phyloP scores from a whole-genome alignment of 37 sponge, comb jelly and placozoan species.

The Chondrosia reniformis region DNA sequence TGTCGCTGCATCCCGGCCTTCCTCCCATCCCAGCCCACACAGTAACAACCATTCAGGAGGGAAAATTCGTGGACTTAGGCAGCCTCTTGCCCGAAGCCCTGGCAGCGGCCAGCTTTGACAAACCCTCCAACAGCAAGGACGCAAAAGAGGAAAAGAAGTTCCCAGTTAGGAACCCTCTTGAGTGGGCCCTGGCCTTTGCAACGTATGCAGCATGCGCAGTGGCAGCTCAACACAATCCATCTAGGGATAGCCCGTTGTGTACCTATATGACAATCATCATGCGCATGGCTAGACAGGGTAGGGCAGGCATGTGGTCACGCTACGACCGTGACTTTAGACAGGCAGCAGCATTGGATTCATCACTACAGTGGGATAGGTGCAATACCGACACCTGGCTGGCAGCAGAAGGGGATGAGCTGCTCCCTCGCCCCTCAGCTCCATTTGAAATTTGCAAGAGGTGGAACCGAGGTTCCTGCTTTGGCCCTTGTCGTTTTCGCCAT shows the following conservation, averaged over 20 bases:
- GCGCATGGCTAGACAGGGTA: conserved; percentile 5
- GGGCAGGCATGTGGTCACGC: not conserved
- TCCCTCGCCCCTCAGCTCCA: not conserved
- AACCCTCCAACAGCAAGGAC: not conserved
- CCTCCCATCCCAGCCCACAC: not conserved
- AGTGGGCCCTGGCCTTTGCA: conserved; percentile 9
- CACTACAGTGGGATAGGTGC: not conserved
- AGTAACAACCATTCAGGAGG: not conserved
- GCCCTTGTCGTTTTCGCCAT: not conserved
- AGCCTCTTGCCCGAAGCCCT: conserved; percentile 11
- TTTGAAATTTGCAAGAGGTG: not conserved
- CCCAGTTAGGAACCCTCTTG: not conserved
- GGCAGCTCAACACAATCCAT: not conserved
- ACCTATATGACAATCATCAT: not conserved
- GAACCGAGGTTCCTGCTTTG: not conserved
- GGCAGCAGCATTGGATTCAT: conserved; percentile 11
- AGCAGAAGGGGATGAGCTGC: not conserved
- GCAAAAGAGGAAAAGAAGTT: not conserved
- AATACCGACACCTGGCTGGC: conserved; percentile 7
- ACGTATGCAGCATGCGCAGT: conserved; percentile 5
- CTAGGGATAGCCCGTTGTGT: not conserved
- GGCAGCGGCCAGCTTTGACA: not conserved
- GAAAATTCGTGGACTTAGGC: not conserved
- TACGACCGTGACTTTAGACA: conserved; percentile 5
- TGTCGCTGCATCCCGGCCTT: no score